Conservation (phyloP, 2,113 vertebrate genomes). For the Heterotis niloticus region DNA sequence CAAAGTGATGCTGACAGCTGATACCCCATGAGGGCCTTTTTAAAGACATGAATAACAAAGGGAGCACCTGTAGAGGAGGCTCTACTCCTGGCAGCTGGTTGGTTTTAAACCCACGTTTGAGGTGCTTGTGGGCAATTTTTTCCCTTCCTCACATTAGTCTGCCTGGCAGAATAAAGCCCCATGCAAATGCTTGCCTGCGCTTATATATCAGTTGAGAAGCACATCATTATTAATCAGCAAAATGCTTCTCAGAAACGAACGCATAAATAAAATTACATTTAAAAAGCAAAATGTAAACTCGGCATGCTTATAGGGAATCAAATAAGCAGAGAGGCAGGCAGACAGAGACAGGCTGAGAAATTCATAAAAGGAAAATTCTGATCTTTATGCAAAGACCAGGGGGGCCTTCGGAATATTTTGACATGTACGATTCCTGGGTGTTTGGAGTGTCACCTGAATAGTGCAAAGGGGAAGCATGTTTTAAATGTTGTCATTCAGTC, state of each 20-base stretch:
- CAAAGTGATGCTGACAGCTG: not conserved
- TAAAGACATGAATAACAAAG: slow-evolving; percentile 44
- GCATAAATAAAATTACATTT: too few relatives aligned
- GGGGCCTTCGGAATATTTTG: slow-evolving; percentile 52
- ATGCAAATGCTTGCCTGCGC: too few relatives aligned
- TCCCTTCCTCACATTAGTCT: too few relatives aligned
- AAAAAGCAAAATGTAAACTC: too few relatives aligned
- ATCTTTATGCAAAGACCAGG: slow-evolving; percentile 42
- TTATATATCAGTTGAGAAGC: too few relatives aligned
- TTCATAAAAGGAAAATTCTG: slow-evolving; percentile 19
- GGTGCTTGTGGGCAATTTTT: too few relatives aligned
- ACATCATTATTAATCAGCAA: too few relatives aligned
- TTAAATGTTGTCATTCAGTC: slow-evolving; percentile 46
- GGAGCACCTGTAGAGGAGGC: slow-evolving; percentile 23
- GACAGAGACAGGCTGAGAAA: too few relatives aligned
- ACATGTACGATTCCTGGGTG: slow-evolving; percentile 46
- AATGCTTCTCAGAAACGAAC: too few relatives aligned
- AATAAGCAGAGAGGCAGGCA: too few relatives aligned
- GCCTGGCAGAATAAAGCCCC: too few relatives aligned
- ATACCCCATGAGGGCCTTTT: not conserved
- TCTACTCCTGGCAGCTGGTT: slow-evolving; percentile 24
- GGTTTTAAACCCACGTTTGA: slow-evolving; percentile 30
- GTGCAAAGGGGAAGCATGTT: slow-evolving; percentile 40
- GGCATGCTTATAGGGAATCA: too few relatives aligned
- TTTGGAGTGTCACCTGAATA: slow-evolving; percentile 46